Evolutionary conservation across 1,140 invertebrate genomes (phyloP), one percentile per base, ranked within the genome.

Genomic region (Drosophila mauritiana): DNA sequence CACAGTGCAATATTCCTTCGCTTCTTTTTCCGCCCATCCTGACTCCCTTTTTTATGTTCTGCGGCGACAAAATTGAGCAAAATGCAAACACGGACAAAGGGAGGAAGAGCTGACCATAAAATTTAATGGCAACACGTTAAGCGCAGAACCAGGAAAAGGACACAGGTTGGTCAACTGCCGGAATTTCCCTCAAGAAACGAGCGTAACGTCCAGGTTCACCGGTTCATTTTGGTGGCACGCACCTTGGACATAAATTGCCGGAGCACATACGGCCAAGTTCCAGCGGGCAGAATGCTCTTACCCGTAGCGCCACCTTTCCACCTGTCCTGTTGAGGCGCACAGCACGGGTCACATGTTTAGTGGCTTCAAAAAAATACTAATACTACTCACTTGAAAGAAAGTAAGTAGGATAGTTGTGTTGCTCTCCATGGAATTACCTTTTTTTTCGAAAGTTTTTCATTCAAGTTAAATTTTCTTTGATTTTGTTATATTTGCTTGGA

Each of bases 61-160:
- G 70, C 20, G 72, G 53, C 59, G 70, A 67, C 73, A 75, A 76
- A 75, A 76, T 76, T 67, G 72, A 76, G 72, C 72, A 73, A 73
- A 73, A 73, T 73, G 69, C 53, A 75, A 74, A 73, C 59, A 75
- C 57, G 64, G 64, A 10, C 70, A 53, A 58, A 42, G 51, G 40
- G 31, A 20, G 57, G 51, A 22, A 76, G 54, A 52, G 42, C 48
- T 63, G 57, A 40, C 56, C 65, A 78, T 77, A 70, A 78, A 78
- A 77, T 78, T 78, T 69, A 77, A 78, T 78, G 74, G 74, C 73
- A 42, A 64, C 49, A 63, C 57, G 64, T 61, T 70, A 77, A 78
- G 57, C 43, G 64, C 64, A 68, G 64, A 46, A 46, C 56, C 61
- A 42, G 53, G 22, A 40, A 61, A 51, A 15, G 67, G 46, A 45